A percentile compares a stretch with the other conserved stretches of the same genome.
Evolutionary conservation across 1,140 invertebrate species (phyloP).

Genomic region (Aphelenchoides besseyi): DNA sequence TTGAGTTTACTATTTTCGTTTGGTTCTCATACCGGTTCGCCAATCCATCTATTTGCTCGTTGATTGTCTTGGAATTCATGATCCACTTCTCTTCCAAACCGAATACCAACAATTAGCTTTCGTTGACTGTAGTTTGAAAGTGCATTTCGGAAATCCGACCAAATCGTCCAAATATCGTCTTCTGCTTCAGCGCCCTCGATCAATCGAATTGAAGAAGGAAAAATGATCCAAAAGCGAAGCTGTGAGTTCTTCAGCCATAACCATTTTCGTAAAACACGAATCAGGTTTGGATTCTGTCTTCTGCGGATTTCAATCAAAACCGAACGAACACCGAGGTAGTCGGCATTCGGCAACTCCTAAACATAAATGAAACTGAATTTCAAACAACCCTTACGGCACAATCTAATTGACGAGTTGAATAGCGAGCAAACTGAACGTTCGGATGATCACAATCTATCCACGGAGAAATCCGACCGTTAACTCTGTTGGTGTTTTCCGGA

Average conservation of each 20-base stretch:
- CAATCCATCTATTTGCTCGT: conserved; percentile 42
- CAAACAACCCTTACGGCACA: conserved; percentile 18
- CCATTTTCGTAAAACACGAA: conserved; percentile 1
- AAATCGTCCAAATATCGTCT: conserved; percentile 50
- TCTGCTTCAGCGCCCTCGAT: not conserved
- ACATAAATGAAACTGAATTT: not conserved
- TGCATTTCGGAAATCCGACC: conserved; percentile 39
- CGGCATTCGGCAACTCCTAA: conserved; percentile 48
- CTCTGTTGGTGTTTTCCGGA: not conserved
- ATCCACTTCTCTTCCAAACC: conserved; percentile 37
- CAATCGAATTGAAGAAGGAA: conserved; percentile 3
- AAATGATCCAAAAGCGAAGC: conserved; percentile 52
- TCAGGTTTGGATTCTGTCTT: conserved; percentile 30
- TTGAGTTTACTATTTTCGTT: no score
- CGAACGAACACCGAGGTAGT: conserved; percentile 44
- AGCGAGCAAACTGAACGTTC: conserved; percentile 32
- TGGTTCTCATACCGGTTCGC: conserved; percentile 43
- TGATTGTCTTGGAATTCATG: conserved; percentile 39
- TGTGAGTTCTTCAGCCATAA: conserved; percentile 10
- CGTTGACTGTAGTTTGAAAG: conserved; percentile 30
- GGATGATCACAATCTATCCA: conserved; percentile 57
- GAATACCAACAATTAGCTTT: conserved; percentile 33
- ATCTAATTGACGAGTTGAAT: conserved; percentile 41
- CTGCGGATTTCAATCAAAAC: conserved; percentile 32
- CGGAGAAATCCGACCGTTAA: conserved; percentile 42